phyloP scores from a whole-genome alignment of 2,888 invertebrate species.

The Toxonevra muliebris region DNA sequence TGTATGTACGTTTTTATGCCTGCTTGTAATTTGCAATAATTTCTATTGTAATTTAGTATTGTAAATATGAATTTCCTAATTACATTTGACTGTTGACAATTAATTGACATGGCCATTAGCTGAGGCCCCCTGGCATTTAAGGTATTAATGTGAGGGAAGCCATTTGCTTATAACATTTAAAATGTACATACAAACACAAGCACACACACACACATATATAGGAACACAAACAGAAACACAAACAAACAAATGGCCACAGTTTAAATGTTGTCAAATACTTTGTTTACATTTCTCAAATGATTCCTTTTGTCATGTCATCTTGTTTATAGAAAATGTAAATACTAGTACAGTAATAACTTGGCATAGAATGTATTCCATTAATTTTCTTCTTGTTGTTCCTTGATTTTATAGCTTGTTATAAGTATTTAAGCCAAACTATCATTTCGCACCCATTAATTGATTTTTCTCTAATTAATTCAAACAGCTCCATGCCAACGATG shows the following conservation, averaged over 20 bases:
- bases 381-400: too few species aligned
- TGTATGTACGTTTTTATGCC: background rate
- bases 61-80: conserved; percentile 32
- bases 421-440: too few species aligned
- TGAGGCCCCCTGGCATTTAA: conserved; percentile 6
- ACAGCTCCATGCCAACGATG: too few species aligned
- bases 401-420: too few species aligned
- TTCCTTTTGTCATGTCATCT: background rate
- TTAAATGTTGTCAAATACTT: background rate
- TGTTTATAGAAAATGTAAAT: background rate
- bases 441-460: too few species aligned
- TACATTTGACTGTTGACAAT: conserved; percentile 25
- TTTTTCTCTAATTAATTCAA: too few species aligned
- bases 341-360: background rate
- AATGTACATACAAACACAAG: background rate
- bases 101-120: conserved; percentile 18
- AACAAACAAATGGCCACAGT: too few species aligned
- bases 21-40: background rate
- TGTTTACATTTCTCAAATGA: conserved; percentile 1
- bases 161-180: too few species aligned
- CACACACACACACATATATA: background rate
- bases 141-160: too few species aligned
- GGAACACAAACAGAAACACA: background rate
- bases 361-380: too few species aligned
- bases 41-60: background rate